Base-by-base conservation (phyloP, 1,140 invertebrate species). In the Callitettix versicolor region DNA sequence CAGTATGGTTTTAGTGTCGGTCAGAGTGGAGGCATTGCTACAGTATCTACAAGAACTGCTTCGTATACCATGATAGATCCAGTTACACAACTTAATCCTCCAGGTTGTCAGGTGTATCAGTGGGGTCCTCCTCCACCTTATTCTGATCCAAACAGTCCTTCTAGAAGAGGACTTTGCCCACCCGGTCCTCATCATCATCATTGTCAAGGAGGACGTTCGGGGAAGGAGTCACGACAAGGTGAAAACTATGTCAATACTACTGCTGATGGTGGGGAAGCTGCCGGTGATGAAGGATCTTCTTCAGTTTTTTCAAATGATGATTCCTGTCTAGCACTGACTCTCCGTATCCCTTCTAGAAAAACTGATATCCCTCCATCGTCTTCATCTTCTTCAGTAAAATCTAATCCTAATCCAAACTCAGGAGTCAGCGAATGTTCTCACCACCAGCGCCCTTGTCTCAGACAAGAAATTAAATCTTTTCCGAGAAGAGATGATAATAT, bases 121-220 rank as follows among this genome's bases (percentile, higher is more conserved):
- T 61, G 60, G 60, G 60, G 60, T 15, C 60, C 60, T 42, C 60
- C 60, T 7, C 60, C 60, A 11, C 60, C 60, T n/a, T 61, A 61
- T 43, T 61, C 60, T 5, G 58, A 57, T 33, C 55, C 57, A 11
- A 61, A 61, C 43, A 57, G 54, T 26, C 60, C 60, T 15, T 33
- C 42, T 33, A 34, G 57, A 11, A 30, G 55, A 44, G 51, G 21
- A n/a, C 18, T 50, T 18, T 48, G 55, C 21, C 58, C 42, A 9
- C 51, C 57, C 9, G 56, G 42, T 1, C 26, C 50, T 6, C 56
- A 57, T 49, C 50, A 50, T 33, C 51, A 51, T 42, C 46, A 47
- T 22, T 49, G 54, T 47, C 54, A 48, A 11, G 26, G 40, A 21
- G 22, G 38, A 14, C 47, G 41, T 26, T 38, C 30, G 5, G 38